Percentiles rank a stretch among this genome's conserved stretches.
phyloP scores from a whole-genome alignment of 2,113 vertebrate genomes.

The Rhinopithecus roxellana region DNA sequence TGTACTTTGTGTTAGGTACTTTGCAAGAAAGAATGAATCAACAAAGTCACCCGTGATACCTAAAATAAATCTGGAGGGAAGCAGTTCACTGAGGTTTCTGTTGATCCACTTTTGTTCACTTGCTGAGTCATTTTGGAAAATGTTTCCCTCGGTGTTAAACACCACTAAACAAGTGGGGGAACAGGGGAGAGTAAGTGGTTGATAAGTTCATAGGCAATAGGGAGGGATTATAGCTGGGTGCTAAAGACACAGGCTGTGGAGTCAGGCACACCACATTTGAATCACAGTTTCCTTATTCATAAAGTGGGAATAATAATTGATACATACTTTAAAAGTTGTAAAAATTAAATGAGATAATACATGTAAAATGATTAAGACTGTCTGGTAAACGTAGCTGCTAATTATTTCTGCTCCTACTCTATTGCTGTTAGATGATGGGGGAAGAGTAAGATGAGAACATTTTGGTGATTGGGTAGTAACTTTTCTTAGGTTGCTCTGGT shows the following conservation, averaged over 20 bases:
- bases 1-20: neutral
- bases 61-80: slow-evolving; percentile 13
- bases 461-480: neutral
- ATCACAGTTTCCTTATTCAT: neutral
- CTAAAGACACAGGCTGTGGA: neutral
- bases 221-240: neutral
- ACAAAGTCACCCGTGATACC: neutral
- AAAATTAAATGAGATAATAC: slow-evolving; percentile 19
- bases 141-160: neutral
- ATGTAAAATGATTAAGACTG: neutral
- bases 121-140: neutral
- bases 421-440: neutral
- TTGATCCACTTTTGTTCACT: neutral
- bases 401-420: neutral
- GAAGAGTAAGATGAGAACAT: neutral
- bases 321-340: neutral
- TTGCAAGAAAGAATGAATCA: neutral
- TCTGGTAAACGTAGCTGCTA: neutral
- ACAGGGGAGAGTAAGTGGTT: neutral
- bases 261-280: neutral
- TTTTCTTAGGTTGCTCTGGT: slow-evolving; percentile 4
- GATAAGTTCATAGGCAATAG: neutral
- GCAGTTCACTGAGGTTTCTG: neutral
- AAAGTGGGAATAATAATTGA: neutral
- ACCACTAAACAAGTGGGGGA: neutral